Conservation (phyloP, 2,888 invertebrate species). For the Rotaria magnacalcarata region DNA sequence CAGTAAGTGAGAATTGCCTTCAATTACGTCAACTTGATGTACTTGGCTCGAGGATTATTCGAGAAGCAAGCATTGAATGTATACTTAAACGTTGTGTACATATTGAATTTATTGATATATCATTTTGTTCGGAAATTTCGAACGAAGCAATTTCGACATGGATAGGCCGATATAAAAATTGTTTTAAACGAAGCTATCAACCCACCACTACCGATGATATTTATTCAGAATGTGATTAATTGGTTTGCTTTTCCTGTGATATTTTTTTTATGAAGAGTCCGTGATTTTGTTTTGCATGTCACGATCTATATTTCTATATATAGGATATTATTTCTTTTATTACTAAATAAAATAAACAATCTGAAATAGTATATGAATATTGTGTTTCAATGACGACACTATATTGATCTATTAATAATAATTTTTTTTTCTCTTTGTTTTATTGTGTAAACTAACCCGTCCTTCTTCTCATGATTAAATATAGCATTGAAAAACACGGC, state of each 20-base stretch:
- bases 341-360: too few species aligned
- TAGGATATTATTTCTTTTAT: not conserved
- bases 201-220: not conserved
- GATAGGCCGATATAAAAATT: not conserved
- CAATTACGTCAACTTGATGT: conserved; percentile 15
- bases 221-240: not conserved
- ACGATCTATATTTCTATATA: not conserved
- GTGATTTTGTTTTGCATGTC: not conserved
- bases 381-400: too few species aligned
- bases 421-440: too few species aligned
- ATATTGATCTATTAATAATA: too few species aligned
- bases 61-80: not conserved
- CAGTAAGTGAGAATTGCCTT: not conserved
- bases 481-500: too few species aligned
- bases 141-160: not conserved
- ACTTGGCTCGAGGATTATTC: not conserved
- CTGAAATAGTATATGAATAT: too few species aligned
- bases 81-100: not conserved
- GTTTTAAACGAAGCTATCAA: conserved; percentile 21
- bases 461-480: too few species aligned
- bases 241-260: not conserved
- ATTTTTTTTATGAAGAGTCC: not conserved
- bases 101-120: conserved; percentile 9
- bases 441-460: too few species aligned
- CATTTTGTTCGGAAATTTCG: not conserved